These are phyloP conservation scores for Helicoverpa armigera DNA, from an alignment of 1,140 invertebrate species.

Conservation along the genomic window DNA sequence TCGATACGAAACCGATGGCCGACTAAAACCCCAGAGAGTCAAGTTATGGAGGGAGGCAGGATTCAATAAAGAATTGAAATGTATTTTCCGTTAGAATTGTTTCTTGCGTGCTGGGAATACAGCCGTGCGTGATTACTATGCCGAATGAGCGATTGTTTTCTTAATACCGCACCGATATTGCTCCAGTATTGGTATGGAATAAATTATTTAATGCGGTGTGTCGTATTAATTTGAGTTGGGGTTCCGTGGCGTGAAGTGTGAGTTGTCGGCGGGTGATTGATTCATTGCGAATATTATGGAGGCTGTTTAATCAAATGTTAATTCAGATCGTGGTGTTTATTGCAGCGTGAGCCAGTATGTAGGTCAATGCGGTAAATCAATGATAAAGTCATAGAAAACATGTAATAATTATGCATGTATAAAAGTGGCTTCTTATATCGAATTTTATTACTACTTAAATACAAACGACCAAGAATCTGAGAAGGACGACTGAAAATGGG, in stretches of 20 bases:
- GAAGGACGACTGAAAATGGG: no score
- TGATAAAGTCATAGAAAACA: no score
- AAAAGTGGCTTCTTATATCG: no score
- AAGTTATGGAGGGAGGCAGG: constrained; percentile 52
- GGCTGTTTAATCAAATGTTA: neutral
- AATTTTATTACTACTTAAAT: no score
- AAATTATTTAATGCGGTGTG: constrained; percentile 43
- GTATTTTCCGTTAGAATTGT: constrained; percentile 59
- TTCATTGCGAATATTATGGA: constrained; percentile 29
- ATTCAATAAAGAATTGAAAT: constrained; percentile 65
- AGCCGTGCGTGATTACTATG: constrained; percentile 41
- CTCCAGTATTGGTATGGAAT: constrained; percentile 21
- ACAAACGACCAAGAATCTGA: no score
- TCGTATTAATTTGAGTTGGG: constrained; percentile 37
- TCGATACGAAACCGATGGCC: constrained; percentile 42
- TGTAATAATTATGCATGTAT: no score
- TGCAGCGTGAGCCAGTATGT: no score
- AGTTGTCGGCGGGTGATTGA: constrained; percentile 7
- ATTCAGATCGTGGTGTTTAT: no score
- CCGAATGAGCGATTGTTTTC: constrained; percentile 51
- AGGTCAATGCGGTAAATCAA: no score
- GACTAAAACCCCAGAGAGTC: constrained; percentile 46
- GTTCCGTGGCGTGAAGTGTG: neutral
- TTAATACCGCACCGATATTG: constrained; percentile 36
- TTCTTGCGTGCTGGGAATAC: constrained; percentile 60